Evolutionary conservation across 1,140 invertebrate species (phyloP), one percentile per base, ranked within the genome.

Genomic region (Penaeus chinensis): DNA sequence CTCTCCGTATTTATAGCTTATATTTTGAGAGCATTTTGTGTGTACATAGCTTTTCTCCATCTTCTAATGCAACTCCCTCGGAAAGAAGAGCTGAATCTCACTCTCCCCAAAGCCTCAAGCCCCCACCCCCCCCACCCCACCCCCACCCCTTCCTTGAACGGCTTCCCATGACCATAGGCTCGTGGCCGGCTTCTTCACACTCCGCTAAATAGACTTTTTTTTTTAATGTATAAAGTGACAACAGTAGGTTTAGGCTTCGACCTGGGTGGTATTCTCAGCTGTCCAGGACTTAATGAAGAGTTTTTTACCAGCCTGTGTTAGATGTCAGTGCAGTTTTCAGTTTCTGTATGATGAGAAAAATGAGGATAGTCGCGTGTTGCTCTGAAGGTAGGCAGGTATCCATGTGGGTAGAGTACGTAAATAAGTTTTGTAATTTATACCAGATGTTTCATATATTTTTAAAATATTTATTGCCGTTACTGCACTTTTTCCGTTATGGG

Each of bases 381-480:
- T 82, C 81, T 69, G 81, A 69, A 69, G 81, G 81, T 82, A 82
- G 81, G 81, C 81, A 82, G 81, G 81, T 82, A 82, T 82, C 81
- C 81, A 82, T 82, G 81, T 82, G 81, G 81, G 81, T 82, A 82
- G 81, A 82, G 54, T 84, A 84, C 66, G 61, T 84, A 84, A 76
- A 76, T 84, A 84, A 84, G 82, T 84, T 84, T 84, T 84, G 82
- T 84, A 84, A 84, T 84, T 84, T 84, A 84, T 84, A 84, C 82
- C 82, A 84, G 82, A 84, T 84, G 82, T 84, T 84, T 84, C 82
- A 84, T 84, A 84, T 84, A 84, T 84, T 84, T 84, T 84, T 84
- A 84, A 84, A 84, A 84, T 84, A 84, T 84, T 84, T 84, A 84
- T 84, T 84, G 82, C 82, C 71, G 82, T 84, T 84, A 84, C 66